Base-by-base conservation (phyloP, 2,113 vertebrate species). In the Sylvilagus bachmani region DNA sequence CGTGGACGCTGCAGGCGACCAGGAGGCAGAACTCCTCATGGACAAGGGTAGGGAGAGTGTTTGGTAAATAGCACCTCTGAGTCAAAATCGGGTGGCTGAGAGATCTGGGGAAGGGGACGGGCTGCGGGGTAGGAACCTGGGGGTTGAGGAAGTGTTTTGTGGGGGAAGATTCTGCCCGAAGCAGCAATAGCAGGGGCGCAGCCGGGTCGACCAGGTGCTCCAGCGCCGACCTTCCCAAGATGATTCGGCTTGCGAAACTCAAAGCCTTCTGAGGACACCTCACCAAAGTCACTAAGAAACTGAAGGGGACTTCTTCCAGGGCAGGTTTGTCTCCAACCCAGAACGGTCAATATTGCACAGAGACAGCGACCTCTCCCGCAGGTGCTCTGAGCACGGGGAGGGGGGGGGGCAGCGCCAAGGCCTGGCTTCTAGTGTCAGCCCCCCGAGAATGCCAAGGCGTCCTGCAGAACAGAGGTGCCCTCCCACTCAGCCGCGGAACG, bases 271-370 rank as follows among this genome's bases (percentile, higher is more conserved):
- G 58, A 95, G 75, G 71, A 82, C 14, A 77, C 69, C 44, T 92
- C 77, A 19, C 38, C 70, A 64, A 85, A 69, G 89, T 95, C 92
- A 90, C 79, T 27, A 84, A 91, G 82, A 85, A 95, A 67, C 61
- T 87, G 85, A 90, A 85, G 83, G 80, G 44, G 5, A n/a, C 53
- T 77, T 93, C 55, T 84, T 86, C 94, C 79, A 94, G 96, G 89
- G 66, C 55, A 87, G 55, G 17, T 93, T 90, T 71, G 88, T 12
- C 69, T 79, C 79, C 95, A 96, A 97, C 94, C 89, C 97, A 89
- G 53, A 90, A 93, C 70, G 94, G 90, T 97, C 97, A 95, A 82
- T 97, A 98, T 98, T 98, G 98, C 98, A 98, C 98, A 98, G 44
- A 93, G 78, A 74, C 44, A 19, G 33, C 36, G 71, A 84, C 51